phyloP scores from a whole-genome alignment of 2,113 vertebrate genomes.

The Scophthalmus maximus region DNA sequence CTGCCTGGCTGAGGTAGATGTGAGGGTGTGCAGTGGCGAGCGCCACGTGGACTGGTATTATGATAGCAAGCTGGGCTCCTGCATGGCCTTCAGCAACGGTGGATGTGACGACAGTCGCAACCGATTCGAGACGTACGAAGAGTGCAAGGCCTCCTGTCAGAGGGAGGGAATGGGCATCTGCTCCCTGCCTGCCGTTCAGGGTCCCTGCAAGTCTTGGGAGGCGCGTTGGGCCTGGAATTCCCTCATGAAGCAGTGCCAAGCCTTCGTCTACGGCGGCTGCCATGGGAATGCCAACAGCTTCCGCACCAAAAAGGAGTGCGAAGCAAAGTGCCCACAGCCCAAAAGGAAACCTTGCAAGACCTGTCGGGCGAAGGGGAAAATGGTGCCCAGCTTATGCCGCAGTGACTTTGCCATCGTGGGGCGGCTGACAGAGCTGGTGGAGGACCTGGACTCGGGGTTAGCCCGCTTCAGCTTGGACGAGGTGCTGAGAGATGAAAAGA shows the following conservation, averaged over 20 bases:
- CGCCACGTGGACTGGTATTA: constrained; percentile 91
- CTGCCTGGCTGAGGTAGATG: constrained; percentile 87
- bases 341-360: constrained; percentile 86
- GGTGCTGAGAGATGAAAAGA: constrained; percentile 94
- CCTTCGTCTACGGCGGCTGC: constrained; percentile 93
- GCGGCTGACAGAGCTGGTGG: constrained; percentile 91
- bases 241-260: constrained; percentile 89
- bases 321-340: constrained; percentile 89
- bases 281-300: constrained; percentile 95
- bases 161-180: constrained; percentile 85
- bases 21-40: constrained; percentile 83
- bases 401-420: constrained; percentile 97
- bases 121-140: constrained; percentile 93
- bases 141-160: constrained; percentile 88
- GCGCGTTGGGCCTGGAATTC: constrained; percentile 93
- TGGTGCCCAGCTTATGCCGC: constrained; percentile 92
- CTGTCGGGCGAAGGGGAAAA: constrained; percentile 88
- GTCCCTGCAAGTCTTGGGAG: constrained; percentile 92
- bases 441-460: constrained; percentile 91
- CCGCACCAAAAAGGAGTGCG: constrained; percentile 87
- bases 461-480: constrained; percentile 92
- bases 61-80: constrained; percentile 85
- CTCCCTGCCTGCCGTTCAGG: constrained; percentile 90
- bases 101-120: constrained; percentile 87
- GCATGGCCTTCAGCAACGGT: constrained; percentile 87